Evolutionary conservation across 1,140 invertebrate species (phyloP), one percentile per base, ranked within the genome.

Genomic region (Acyrthosiphon pisum): DNA sequence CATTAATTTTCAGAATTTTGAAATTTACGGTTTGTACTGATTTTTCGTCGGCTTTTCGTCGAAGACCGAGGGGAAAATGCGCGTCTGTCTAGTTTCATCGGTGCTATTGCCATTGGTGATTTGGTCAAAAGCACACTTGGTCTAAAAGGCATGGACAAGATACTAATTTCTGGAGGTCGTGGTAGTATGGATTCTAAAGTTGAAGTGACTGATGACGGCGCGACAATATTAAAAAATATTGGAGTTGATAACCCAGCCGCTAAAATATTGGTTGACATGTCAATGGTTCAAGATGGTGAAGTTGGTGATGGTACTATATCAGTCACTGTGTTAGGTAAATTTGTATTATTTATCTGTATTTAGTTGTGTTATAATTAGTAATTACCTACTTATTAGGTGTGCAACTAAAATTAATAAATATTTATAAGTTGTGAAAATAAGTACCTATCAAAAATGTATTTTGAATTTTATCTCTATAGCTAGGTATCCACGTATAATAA

Each of bases 71-170:
- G 98, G 50, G 99, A 99, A 96, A 97, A 97, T 94, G 99, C 99
- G 94, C 97, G 99, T 91, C 95, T 99, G 95, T 99, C 99, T 76
- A 98, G 98, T 94, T 99, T 99, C 95, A 97, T 99, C 94, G 99
- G 99, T 83, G 99, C 99, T 37, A 99, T 99, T 95, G 98, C 99
- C 14, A 99, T 99, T 95, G 99, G 99, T 35, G 99, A 99, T 96
- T 96, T 99, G 88, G 98, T 99, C 0, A 99, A 99, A 95, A 99
- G 98, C 93, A 99, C 99, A 22, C 96, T 99, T 23, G 99, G 99
- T 35, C 99, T 99, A 30, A 99, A 99, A 96, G 99, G 99, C 95
- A 99, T 99, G 99, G 99, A 99, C 95, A 99, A 99, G 96, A 99
- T 99, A 94, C 96, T 99, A 20, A 97, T 99, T 30, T 97, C 98